Percentiles rank a stretch among this genome's conserved stretches.
phyloP scores from a whole-genome alignment of 2,113 vertebrate genomes.

The Cheilinus undulatus region DNA sequence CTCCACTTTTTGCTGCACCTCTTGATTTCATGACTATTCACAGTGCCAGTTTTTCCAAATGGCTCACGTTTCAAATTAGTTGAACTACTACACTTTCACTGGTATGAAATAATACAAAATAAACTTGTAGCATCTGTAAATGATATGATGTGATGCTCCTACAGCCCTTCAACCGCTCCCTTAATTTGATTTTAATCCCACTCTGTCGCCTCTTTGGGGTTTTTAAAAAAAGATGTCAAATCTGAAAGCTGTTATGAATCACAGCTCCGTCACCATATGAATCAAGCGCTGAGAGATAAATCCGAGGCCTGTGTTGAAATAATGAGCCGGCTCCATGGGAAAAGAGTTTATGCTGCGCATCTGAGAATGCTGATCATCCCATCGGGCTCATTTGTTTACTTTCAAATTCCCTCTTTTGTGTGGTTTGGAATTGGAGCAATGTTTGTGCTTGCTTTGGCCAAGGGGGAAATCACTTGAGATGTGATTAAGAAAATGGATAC shows the following conservation, averaged over 20 bases:
- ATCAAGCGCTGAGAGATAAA: constrained; percentile 54
- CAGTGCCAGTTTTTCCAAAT: neutral
- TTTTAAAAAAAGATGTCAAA: constrained; percentile 35
- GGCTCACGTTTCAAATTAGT: constrained; percentile 9
- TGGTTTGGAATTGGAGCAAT: constrained; percentile 73
- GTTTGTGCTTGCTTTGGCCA: constrained; percentile 61
- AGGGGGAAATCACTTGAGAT: constrained; percentile 54
- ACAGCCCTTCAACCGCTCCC: constrained; percentile 13
- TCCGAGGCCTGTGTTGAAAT: constrained; percentile 58
- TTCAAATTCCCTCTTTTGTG: constrained; percentile 78
- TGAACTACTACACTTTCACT: constrained; percentile 20
- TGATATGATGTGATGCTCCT: constrained; percentile 32
- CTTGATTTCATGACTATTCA: neutral
- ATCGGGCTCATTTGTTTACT: constrained; percentile 77
- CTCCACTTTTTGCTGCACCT: neutral
- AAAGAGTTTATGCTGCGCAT: constrained; percentile 67
- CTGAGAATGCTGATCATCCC: constrained; percentile 71
- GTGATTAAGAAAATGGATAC: constrained; percentile 77
- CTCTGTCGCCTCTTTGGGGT: constrained; percentile 26
- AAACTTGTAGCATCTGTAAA: constrained; percentile 39
- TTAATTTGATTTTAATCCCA: constrained; percentile 40
- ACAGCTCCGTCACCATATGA: constrained; percentile 52
- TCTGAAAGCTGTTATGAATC: constrained; percentile 47
- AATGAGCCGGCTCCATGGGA: constrained; percentile 65
- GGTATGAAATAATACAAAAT: constrained; percentile 30